Evolutionary conservation across 2,797 vertebrate genomes (phyloP), one percentile per base, ranked within the genome.

Genomic region (Ceryle rudis): DNA sequence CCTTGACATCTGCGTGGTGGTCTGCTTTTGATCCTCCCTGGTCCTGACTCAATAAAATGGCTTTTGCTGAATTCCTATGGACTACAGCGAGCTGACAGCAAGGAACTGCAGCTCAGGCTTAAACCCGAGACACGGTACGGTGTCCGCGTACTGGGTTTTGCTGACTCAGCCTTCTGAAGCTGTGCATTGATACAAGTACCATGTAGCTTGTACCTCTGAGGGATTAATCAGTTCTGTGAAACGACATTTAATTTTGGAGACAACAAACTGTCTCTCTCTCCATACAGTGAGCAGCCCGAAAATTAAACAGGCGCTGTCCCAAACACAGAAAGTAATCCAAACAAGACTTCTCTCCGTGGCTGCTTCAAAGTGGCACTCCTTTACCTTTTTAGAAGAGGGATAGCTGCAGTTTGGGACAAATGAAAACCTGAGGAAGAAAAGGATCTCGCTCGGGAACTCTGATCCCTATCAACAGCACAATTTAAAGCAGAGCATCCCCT

Each of bases 131-230:
- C 17, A 8, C 0, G 11, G 52, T 66, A 42, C 2, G 8, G 14
- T 5, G 51, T 8, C 16, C 0, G 0, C 9, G 46, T 11, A 3
- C 69, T 1, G 0, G 2, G 25, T 11, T 66, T 20, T 66, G 29
- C 83, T 80, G 83, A 20, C 46, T 95, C 79, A 78, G 94, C 71
- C 15, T 49, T 65, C n/a, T 17, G 44, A 25, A 87, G 87, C 19
- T 4, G 2, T 16, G 1, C 61, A 10, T 7, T 35, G 74, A 44
- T 39, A 75, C 20, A 37, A 69, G 62, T 8, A 2, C n/a, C 6
- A 28, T 25, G 16, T 23, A 25, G 44, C 29, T 71, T 29, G 14
- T 62, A 31, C 17, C 54, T 28, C 37, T 4, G 19, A 26, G 39
- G 20, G 44, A 77, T 77, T 42, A 41, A 86, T 57, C 77, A 41